phyloP scores from a whole-genome alignment of 1,140 invertebrate genomes.

The Agrypnia vestita region DNA sequence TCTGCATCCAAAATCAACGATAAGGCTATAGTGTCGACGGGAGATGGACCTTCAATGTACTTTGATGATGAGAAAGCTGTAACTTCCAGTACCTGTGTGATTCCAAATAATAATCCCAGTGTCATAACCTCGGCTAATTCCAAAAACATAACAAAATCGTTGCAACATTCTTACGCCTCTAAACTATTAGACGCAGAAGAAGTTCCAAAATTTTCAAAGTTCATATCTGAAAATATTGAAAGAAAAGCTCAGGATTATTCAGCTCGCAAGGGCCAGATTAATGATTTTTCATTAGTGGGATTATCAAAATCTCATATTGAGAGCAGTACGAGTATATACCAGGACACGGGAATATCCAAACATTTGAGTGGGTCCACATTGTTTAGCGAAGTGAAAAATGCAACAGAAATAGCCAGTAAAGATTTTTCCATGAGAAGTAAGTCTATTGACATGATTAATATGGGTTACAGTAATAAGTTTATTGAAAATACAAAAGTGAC shows the following conservation, averaged over 20 bases:
- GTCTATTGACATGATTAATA: constrained; percentile 63
- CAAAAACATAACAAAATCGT: constrained; percentile 27
- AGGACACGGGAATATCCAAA: constrained; percentile 12
- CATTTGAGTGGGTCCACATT: constrained; percentile 9
- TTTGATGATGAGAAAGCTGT: constrained; percentile 18
- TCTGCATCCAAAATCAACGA: not conserved
- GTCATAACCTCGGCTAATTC: constrained; percentile 43
- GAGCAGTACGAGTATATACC: not conserved
- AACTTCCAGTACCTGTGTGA: constrained; percentile 7
- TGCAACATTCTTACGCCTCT: constrained; percentile 23
- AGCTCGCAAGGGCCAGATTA: constrained; percentile 10
- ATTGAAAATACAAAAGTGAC: constrained; percentile 45
- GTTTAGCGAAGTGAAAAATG: constrained; percentile 35
- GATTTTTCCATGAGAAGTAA: constrained; percentile 59
- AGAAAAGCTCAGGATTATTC: constrained; percentile 33
- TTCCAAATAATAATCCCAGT: constrained; percentile 42
- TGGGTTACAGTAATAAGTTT: constrained; percentile 61
- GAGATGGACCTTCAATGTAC: constrained; percentile 6
- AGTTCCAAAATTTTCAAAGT: not conserved
- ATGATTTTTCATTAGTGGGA: constrained; percentile 37
- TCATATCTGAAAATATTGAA: not conserved
- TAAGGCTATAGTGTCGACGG: not conserved
- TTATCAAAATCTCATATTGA: constrained; percentile 27
- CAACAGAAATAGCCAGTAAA: constrained; percentile 15
- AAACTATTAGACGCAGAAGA: not conserved